A percentile compares a stretch with the other conserved stretches of the same genome.
Evolutionary conservation across 2,113 vertebrate genomes (phyloP).

Genomic region (Pholis gunnellus): DNA sequence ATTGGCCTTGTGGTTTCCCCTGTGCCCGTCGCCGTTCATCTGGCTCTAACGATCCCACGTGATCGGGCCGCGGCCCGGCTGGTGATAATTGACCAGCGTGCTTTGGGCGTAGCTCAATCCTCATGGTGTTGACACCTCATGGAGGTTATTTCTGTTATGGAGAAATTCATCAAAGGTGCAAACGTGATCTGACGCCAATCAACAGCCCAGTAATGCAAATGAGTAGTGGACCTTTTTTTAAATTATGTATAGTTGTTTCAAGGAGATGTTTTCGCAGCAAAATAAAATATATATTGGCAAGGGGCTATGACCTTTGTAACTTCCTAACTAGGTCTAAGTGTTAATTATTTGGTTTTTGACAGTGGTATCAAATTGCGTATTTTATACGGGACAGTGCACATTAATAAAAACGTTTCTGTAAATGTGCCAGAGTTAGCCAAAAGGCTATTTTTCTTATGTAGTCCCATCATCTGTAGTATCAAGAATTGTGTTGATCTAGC

Average conservation of each 20-base stretch:
- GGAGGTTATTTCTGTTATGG: conserved; percentile 2
- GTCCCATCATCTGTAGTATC: too few relatives aligned
- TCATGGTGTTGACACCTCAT: neutral
- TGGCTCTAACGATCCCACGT: conserved; percentile 13
- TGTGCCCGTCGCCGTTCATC: neutral
- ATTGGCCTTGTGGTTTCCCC: neutral
- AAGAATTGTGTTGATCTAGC: too few relatives aligned
- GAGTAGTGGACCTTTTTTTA: neutral
- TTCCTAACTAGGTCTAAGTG: too few relatives aligned
- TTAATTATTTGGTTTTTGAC: too few relatives aligned
- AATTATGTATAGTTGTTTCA: neutral
- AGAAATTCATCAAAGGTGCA: conserved; percentile 4
- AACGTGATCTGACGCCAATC: neutral
- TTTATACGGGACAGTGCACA: too few relatives aligned
- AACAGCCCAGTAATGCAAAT: neutral
- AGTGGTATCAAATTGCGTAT: too few relatives aligned
- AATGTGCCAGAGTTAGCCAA: too few relatives aligned
- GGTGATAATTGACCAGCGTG: conserved; percentile 34
- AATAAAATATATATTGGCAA: neutral
- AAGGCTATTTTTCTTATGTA: too few relatives aligned
- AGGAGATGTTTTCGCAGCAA: neutral
- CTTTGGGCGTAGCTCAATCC: conserved; percentile 16
- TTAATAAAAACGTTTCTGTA: too few relatives aligned
- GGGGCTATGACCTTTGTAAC: too few relatives aligned
- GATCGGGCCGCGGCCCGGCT: conserved; percentile 8